These are phyloP conservation scores for Homarus gammarus DNA, from an alignment of 2,888 invertebrate genomes.

Conservation along the genomic window DNA sequence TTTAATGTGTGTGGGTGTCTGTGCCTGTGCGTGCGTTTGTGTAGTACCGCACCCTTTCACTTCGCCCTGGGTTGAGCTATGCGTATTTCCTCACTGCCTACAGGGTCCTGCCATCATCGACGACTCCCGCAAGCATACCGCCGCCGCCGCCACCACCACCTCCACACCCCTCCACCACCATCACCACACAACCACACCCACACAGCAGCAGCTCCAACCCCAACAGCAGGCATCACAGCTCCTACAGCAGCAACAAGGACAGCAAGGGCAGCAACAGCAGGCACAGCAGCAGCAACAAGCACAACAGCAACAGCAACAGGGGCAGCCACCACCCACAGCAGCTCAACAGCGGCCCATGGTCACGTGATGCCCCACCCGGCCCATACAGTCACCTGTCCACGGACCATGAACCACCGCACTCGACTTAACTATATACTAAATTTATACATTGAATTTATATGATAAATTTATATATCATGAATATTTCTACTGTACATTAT, in stretches of 20 bases:
- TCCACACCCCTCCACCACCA: constrained; percentile 47
- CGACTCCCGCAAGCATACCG: constrained; percentile 18
- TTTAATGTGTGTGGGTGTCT: neutral
- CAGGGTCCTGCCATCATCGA: constrained; percentile 43
- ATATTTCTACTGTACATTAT: too few species aligned
- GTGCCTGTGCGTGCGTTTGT: neutral
- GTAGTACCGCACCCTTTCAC: too few species aligned
- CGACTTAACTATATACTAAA: too few species aligned
- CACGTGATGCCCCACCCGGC: constrained; percentile 37
- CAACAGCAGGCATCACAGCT: constrained; percentile 31
- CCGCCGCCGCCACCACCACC: neutral
- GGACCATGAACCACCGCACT: too few species aligned
- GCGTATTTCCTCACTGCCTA: too few species aligned
- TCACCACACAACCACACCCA: constrained; percentile 30
- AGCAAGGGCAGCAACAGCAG: neutral
- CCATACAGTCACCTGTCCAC: neutral
- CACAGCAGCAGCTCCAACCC: constrained; percentile 41
- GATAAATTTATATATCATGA: too few species aligned
- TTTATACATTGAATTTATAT: too few species aligned
- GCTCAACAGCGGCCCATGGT: constrained; percentile 46
- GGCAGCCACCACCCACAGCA: constrained; percentile 20
- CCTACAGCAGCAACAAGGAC: constrained; percentile 2
- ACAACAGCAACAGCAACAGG: constrained; percentile 24
- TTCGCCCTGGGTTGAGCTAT: too few species aligned
- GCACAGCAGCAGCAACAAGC: constrained; percentile 30